phyloP scores from a whole-genome alignment of 2,888 invertebrate species.

The Onthophagus sagittarius region DNA sequence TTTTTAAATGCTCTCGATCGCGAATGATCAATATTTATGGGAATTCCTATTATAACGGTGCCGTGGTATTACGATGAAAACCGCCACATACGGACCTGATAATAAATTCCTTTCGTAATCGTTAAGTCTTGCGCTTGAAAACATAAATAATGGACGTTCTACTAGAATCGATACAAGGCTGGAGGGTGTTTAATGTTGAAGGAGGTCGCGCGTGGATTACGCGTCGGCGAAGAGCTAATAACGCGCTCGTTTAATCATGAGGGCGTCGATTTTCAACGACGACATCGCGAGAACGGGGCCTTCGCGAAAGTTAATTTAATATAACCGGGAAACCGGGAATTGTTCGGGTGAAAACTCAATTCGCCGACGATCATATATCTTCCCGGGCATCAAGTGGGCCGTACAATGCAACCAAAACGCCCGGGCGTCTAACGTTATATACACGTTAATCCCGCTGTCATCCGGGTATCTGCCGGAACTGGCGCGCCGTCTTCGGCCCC shows the following conservation, averaged over 20 bases:
- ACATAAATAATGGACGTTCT: background rate
- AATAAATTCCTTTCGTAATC: background rate
- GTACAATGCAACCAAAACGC: background rate
- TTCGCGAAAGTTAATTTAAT: background rate
- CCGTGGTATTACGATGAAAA: background rate
- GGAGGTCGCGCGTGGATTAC: background rate
- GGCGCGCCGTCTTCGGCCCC: constrained; percentile 4
- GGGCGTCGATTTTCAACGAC: background rate
- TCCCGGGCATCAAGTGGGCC: background rate
- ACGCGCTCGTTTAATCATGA: background rate
- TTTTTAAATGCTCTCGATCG: background rate
- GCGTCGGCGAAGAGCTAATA: background rate
- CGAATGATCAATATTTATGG: background rate
- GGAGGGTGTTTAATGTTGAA: background rate
- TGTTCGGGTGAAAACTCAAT: background rate
- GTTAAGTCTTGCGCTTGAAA: background rate
- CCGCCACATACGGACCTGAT: background rate
- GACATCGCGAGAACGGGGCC: background rate
- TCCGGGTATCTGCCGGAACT: background rate
- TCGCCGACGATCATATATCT: background rate
- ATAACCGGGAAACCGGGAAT: background rate
- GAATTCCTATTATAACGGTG: background rate
- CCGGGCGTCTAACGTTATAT: constrained; percentile 7
- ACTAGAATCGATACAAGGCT: background rate
- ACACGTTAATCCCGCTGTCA: constrained; percentile 7